phyloP scores from a whole-genome alignment of 2,113 vertebrate genomes.

The Equus przewalskii region DNA sequence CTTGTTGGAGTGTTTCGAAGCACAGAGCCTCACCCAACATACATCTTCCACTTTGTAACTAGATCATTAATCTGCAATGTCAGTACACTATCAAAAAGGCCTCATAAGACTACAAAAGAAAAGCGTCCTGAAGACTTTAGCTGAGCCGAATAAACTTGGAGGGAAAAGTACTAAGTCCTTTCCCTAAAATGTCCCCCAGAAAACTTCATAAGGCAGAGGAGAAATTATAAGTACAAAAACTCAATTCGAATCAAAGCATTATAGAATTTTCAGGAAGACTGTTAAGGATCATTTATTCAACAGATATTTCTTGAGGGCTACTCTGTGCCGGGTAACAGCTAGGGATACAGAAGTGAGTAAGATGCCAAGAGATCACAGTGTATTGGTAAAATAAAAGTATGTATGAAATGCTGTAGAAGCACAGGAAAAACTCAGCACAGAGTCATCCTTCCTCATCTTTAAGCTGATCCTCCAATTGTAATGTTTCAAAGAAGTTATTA shows the following conservation, averaged over 20 bases:
- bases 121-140: not conserved
- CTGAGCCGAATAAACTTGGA: constrained; percentile 34
- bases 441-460: constrained; percentile 17
- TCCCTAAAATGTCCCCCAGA: not conserved
- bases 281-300: not conserved
- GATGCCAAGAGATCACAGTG: not conserved
- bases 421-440: not conserved
- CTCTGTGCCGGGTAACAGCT: not conserved
- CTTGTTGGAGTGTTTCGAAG: constrained; percentile 28
- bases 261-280: constrained; percentile 15
- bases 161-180: constrained; percentile 29
- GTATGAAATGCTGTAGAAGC: not conserved
- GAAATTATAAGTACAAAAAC: not conserved
- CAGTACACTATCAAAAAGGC: not conserved
- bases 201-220: constrained; percentile 38
- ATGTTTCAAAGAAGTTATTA: constrained; percentile 38
- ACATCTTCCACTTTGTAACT: constrained; percentile 46
- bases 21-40: not conserved
- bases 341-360: not conserved
- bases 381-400: not conserved
- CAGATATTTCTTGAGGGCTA: not conserved
- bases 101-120: constrained; percentile 44
- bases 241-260: constrained; percentile 45
- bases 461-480: not conserved
- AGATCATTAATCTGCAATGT: not conserved